Conservation (phyloP, 2,113 vertebrate species). For the Bos indicus region DNA sequence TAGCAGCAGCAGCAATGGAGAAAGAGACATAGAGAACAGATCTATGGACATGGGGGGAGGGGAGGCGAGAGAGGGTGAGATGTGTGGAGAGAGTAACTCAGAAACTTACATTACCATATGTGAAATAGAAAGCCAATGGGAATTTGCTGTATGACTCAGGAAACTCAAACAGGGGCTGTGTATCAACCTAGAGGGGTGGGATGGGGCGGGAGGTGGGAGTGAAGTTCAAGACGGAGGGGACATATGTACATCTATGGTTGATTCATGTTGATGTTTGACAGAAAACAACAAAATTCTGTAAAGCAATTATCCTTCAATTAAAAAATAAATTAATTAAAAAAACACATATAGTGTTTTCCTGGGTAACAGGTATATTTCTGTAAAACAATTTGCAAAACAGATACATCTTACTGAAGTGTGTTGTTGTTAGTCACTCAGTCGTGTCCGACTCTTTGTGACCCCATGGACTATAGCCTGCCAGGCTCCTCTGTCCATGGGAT, state of each 20-base stretch:
- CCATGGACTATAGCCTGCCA: rapidly evolving
- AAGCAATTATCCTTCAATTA: not conserved
- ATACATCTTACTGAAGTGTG: not conserved
- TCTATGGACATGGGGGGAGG: not conserved
- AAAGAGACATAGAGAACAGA: not conserved
- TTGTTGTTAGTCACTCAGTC: not conserved
- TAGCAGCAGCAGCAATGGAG: not conserved
- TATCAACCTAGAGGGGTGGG: not conserved
- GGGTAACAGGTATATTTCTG: not conserved
- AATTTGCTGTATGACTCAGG: not conserved
- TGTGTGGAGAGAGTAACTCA: not conserved
- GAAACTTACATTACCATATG: not conserved
- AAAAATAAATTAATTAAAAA: not conserved
- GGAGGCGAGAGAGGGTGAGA: not conserved
- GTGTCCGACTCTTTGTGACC: not conserved
- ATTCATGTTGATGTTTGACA: not conserved
- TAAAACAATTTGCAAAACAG: not conserved
- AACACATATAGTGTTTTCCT: not conserved
- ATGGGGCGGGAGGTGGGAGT: not conserved
- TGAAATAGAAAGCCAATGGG: rapidly evolving
- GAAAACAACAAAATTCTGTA: not conserved
- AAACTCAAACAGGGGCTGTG: not conserved
- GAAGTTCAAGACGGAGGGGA: not conserved
- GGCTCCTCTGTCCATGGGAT: not conserved
- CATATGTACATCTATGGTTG: not conserved